Conservation (phyloP, 1,140 invertebrate species). For the Drosophila gunungcola region DNA sequence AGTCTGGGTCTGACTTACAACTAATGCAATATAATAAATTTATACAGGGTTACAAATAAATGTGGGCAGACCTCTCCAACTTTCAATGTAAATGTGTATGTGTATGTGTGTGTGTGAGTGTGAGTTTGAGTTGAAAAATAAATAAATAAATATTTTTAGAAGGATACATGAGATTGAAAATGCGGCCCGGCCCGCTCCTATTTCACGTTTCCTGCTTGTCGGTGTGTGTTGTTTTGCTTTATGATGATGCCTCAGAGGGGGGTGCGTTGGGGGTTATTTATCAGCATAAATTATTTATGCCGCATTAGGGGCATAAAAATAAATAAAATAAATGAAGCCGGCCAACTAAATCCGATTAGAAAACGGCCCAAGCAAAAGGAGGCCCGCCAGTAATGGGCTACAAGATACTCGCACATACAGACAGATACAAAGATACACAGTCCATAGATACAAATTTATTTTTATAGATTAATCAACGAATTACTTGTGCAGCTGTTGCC, state of each 20-base stretch:
- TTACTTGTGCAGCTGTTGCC: slow-evolving; percentile 59
- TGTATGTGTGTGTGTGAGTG: slow-evolving; percentile 40
- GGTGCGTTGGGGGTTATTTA: slow-evolving; percentile 73
- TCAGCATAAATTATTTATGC: slow-evolving; percentile 83
- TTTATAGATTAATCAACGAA: slow-evolving; percentile 81
- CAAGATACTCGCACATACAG: not conserved
- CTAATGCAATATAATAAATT: slow-evolving; percentile 83
- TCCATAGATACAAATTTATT: slow-evolving; percentile 78
- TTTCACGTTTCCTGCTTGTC: slow-evolving; percentile 46
- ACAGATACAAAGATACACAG: slow-evolving; percentile 1
- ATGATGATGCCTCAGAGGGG: slow-evolving; percentile 67
- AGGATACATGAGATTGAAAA: slow-evolving; percentile 70
- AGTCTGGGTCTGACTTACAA: slow-evolving; percentile 72
- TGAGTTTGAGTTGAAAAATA: slow-evolving; percentile 73
- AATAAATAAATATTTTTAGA: slow-evolving; percentile 83
- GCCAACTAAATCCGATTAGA: slow-evolving; percentile 81
- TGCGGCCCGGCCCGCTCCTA: slow-evolving; percentile 6
- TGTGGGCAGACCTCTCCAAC: slow-evolving; percentile 37
- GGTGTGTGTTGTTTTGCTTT: slow-evolving; percentile 64
- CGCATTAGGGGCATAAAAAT: slow-evolving; percentile 81
- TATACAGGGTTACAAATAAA: slow-evolving; percentile 81
- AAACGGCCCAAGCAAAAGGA: slow-evolving; percentile 53
- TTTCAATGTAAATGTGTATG: not conserved
- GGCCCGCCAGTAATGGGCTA: slow-evolving; percentile 30
- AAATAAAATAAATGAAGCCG: slow-evolving; percentile 81